Evolutionary conservation across 2,797 vertebrate species (phyloP).

Genomic region (Cuniculus paca): DNA sequence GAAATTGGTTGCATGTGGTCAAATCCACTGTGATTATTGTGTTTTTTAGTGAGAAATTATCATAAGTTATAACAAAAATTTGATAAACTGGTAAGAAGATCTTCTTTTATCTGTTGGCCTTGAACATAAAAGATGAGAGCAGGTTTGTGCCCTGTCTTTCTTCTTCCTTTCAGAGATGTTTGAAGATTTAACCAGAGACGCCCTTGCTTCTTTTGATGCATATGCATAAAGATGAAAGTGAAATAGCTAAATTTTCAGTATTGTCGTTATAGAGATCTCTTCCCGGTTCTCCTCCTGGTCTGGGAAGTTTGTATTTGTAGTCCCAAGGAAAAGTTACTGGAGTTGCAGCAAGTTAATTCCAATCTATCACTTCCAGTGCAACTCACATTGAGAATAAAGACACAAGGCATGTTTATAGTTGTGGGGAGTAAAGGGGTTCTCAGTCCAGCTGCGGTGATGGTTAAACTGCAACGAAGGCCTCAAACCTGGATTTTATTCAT

Average conservation of each 20-base stretch:
- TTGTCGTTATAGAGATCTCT: not conserved
- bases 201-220: not conserved
- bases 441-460: too few relatives aligned
- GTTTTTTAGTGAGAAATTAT: slow-evolving; percentile 35
- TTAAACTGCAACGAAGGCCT: too few relatives aligned
- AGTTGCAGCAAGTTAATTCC: too few relatives aligned
- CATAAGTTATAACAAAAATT: not conserved
- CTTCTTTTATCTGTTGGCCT: not conserved
- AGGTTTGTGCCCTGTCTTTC: not conserved
- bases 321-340: too few relatives aligned
- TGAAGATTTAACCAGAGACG: slow-evolving; percentile 45
- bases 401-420: too few relatives aligned
- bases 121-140: slow-evolving; percentile 35
- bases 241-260: slow-evolving; percentile 24
- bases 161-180: slow-evolving; percentile 9
- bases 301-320: too few relatives aligned
- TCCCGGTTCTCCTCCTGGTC: too few relatives aligned
- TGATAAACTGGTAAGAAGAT: not conserved
- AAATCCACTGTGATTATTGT: not conserved
- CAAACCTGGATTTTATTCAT: too few relatives aligned
- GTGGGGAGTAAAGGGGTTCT: too few relatives aligned
- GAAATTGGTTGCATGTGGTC: slow-evolving; percentile 23
- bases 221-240: slow-evolving; percentile 48
- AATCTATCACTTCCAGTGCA: too few relatives aligned
- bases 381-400: too few relatives aligned